Conservation (phyloP, 2,113 vertebrate species). For the mouse (Mus musculus) region GRCm39 chr11:75068001-75068500, state of each 20-base stretch:
- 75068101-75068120: neutral
- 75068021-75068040: neutral
- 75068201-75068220: slow-evolving; percentile 6
- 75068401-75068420: neutral
- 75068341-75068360: neutral
- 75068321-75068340: neutral
- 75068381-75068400: neutral
- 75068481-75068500: neutral
- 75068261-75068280: neutral
- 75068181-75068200: neutral
- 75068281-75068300: neutral
- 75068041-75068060: neutral
- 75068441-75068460: neutral
- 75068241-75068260: neutral
- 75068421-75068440: neutral
- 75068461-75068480: neutral
- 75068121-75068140: neutral
- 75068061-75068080: neutral
- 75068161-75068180: neutral
- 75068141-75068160: neutral
- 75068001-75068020: slow-evolving; percentile 11
- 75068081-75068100: neutral
- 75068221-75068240: neutral
- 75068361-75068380: neutral
- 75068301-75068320: neutral